These are phyloP conservation scores for Dissostichus mawsoni DNA, from an alignment of 2,113 vertebrate species.

Conservation along the genomic window DNA sequence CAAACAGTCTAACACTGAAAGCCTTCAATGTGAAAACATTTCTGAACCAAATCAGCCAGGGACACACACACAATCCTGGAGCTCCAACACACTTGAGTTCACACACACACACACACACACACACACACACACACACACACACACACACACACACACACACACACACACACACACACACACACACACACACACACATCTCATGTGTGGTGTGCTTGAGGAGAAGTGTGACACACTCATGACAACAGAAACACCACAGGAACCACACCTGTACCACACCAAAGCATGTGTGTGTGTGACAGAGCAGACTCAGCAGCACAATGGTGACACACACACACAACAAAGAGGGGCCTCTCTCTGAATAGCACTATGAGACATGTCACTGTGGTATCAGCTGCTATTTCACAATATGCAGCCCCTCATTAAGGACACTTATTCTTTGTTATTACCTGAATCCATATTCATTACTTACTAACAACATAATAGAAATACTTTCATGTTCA, in stretches of 20 bases:
- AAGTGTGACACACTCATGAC: slow-evolving; percentile 13
- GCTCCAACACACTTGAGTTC: not conserved
- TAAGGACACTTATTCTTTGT: not conserved
- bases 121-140: not conserved
- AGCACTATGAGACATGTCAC: too few relatives aligned
- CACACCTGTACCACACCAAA: slow-evolving; percentile 47
- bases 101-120: not conserved
- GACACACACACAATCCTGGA: slow-evolving; percentile 3
- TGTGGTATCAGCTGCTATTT: too few relatives aligned
- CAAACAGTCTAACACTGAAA: slow-evolving; percentile 27
- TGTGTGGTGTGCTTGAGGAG: slow-evolving; percentile 8
- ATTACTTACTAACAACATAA: too few relatives aligned
- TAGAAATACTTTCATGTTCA: too few relatives aligned
- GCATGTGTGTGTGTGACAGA: not conserved
- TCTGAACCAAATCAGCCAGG: slow-evolving; percentile 7
- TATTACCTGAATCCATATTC: not conserved
- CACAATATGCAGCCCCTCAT: too few relatives aligned
- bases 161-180: not conserved
- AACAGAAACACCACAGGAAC: slow-evolving; percentile 40
- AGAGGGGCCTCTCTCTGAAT: too few relatives aligned
- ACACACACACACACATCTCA: not conserved
- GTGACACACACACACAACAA: not conserved
- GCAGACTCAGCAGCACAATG: not conserved
- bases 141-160: not conserved
- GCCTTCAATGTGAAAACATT: slow-evolving; percentile 25